These are phyloP conservation scores for Sphaeridia pumilis DNA, from an alignment of 2,888 invertebrate species.

Conservation along the genomic window DNA sequence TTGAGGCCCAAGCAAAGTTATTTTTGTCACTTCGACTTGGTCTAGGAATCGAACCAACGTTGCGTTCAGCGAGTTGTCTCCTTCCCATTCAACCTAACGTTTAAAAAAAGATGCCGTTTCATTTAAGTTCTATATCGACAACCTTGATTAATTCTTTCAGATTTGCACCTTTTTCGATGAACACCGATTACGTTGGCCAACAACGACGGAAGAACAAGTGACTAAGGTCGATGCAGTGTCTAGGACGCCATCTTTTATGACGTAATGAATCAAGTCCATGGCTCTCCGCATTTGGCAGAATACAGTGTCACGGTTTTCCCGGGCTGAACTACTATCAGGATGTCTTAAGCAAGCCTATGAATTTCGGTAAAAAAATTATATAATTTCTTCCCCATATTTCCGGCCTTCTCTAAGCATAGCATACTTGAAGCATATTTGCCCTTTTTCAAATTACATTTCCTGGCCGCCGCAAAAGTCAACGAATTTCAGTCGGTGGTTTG, in stretches of 20 bases:
- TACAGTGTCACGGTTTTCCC: conserved; percentile 92
- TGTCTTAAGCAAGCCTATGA: conserved; percentile 86
- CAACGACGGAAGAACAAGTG: conserved; percentile 26
- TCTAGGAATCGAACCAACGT: conserved; percentile 74
- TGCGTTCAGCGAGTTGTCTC: conserved; percentile 60
- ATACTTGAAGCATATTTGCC: too few relatives aligned
- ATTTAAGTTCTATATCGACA: too few relatives aligned
- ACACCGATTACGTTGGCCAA: conserved; percentile 27
- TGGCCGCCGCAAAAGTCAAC: too few relatives aligned
- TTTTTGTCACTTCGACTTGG: conserved; percentile 71
- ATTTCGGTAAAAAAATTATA: too few relatives aligned
- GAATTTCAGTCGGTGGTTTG: too few relatives aligned
- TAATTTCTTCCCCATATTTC: too few relatives aligned
- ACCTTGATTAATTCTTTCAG: too few relatives aligned
- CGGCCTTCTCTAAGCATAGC: too few relatives aligned
- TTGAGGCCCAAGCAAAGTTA: conserved; percentile 56
- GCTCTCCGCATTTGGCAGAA: conserved; percentile 96
- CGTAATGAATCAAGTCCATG: conserved; percentile 93
- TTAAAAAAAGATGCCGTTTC: too few relatives aligned
- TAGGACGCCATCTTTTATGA: conserved; percentile 89
- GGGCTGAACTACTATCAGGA: conserved; percentile 81
- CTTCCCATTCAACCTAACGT: conserved; percentile 51
- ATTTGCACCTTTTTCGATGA: too few relatives aligned
- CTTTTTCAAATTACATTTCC: too few relatives aligned
- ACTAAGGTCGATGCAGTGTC: conserved; percentile 42